Conservation (phyloP, 2,888 invertebrate genomes). For the Nebria brevicollis region DNA sequence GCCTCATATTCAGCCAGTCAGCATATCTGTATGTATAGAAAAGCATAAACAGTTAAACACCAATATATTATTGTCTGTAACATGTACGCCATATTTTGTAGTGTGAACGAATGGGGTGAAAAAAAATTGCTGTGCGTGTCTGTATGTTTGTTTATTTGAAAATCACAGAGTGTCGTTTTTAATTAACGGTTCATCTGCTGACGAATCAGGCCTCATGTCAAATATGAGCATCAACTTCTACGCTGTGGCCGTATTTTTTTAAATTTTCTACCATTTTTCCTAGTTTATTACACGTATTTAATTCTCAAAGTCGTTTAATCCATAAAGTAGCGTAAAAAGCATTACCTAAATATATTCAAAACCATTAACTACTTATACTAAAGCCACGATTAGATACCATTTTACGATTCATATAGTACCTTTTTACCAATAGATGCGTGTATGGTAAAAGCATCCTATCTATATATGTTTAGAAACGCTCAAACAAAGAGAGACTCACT, state of each 20-base stretch:
- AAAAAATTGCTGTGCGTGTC: not conserved
- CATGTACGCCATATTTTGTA: not conserved
- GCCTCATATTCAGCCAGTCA: too few relatives aligned
- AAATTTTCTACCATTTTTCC: too few relatives aligned
- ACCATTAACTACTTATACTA: too few relatives aligned
- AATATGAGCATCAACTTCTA: not conserved
- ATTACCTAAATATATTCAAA: too few relatives aligned
- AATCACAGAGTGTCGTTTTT: slow-evolving; percentile 30
- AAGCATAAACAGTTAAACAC: not conserved
- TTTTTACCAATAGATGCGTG: not conserved
- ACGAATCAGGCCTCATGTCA: slow-evolving; percentile 10
- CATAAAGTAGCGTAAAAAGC: too few relatives aligned
- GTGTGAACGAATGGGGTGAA: not conserved
- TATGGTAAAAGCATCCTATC: not conserved
- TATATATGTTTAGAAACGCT: not conserved
- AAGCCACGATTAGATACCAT: too few relatives aligned
- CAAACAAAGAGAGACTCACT: not conserved
- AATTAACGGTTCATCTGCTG: slow-evolving; percentile 33
- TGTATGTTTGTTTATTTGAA: slow-evolving; percentile 21
- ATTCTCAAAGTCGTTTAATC: too few relatives aligned
- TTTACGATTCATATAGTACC: too few relatives aligned
- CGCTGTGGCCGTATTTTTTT: too few relatives aligned
- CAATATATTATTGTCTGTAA: not conserved
- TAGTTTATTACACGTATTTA: too few relatives aligned
- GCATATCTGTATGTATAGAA: too few relatives aligned